Percentiles rank a stretch among this genome's conserved stretches.
Conservation (phyloP, 1,140 invertebrate species). For the Cheumatopsyche charites region DNA sequence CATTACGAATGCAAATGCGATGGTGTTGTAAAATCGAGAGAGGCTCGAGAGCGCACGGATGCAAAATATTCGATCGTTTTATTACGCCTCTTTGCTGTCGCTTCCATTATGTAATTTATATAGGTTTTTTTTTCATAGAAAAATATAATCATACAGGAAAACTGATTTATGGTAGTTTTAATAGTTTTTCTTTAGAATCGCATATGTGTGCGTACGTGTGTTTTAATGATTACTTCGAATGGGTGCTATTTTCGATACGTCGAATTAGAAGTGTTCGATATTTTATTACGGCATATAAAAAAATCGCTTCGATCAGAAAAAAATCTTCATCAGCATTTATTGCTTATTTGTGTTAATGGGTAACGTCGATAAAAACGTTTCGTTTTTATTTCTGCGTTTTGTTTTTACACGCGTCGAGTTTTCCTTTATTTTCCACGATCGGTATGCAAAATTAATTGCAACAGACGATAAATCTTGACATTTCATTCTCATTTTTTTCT, state of each 20-base stretch:
- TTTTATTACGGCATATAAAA: constrained; percentile 21
- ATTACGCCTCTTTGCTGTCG: constrained; percentile 23
- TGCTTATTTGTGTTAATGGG: constrained; percentile 26
- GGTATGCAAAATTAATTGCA: constrained; percentile 6
- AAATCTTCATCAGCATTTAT: constrained; percentile 25
- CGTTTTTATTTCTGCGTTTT: constrained; percentile 1
- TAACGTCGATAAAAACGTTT: constrained; percentile 9
- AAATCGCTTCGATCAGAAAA: constrained; percentile 15
- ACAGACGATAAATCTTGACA: too few species aligned
- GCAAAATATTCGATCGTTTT: constrained; percentile 10
- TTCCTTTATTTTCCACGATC: constrained; percentile 1
- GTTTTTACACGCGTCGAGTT: neutral
- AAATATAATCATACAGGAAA: constrained; percentile 23
- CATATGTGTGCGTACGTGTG: neutral
- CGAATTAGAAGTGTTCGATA: constrained; percentile 22
- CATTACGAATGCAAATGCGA: constrained; percentile 33
- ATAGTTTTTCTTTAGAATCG: constrained; percentile 11
- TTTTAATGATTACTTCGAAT: neutral
- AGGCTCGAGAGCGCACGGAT: neutral
- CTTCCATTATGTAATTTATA: constrained; percentile 23
- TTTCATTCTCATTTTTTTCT: too few species aligned
- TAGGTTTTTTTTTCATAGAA: constrained; percentile 6
- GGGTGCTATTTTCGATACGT: constrained; percentile 12
- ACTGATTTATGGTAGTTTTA: constrained; percentile 19
- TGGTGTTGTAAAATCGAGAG: neutral